These are phyloP conservation scores for Tamandua tetradactyla DNA, from an alignment of 2,797 vertebrate genomes.

Conservation along the genomic window DNA sequence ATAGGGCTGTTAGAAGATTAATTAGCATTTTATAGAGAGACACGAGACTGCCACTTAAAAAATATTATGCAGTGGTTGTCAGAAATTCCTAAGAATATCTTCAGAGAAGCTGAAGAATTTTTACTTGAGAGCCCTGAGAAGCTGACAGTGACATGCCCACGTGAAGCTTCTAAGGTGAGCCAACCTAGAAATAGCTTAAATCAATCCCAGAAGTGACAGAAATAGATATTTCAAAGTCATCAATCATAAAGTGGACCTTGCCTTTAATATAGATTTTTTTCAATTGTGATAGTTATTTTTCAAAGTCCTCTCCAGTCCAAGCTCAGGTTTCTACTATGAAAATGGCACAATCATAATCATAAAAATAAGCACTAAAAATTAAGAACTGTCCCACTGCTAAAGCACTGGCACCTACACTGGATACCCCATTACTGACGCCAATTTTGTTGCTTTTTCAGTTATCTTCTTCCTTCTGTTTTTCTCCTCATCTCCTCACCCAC, in stretches of 20 bases:
- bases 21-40: neutral
- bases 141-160: neutral
- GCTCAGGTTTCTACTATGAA: too few relatives aligned
- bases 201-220: neutral
- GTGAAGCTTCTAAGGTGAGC: neutral
- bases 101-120: neutral
- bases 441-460: too few relatives aligned
- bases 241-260: too few relatives aligned
- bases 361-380: too few relatives aligned
- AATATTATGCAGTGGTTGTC: neutral
- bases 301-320: too few relatives aligned
- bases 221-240: too few relatives aligned
- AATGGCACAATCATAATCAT: too few relatives aligned
- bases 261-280: too few relatives aligned
- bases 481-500: neutral
- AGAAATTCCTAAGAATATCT: neutral
- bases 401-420: too few relatives aligned
- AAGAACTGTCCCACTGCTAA: too few relatives aligned
- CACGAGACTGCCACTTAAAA: neutral
- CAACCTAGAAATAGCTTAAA: neutral
- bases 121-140: neutral
- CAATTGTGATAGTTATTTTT: too few relatives aligned
- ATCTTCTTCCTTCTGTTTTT: neutral
- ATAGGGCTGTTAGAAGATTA: neutral
- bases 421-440: too few relatives aligned